Evolutionary conservation across 2,797 vertebrate species (phyloP).

Genomic region (Austrolebias charrua): DNA sequence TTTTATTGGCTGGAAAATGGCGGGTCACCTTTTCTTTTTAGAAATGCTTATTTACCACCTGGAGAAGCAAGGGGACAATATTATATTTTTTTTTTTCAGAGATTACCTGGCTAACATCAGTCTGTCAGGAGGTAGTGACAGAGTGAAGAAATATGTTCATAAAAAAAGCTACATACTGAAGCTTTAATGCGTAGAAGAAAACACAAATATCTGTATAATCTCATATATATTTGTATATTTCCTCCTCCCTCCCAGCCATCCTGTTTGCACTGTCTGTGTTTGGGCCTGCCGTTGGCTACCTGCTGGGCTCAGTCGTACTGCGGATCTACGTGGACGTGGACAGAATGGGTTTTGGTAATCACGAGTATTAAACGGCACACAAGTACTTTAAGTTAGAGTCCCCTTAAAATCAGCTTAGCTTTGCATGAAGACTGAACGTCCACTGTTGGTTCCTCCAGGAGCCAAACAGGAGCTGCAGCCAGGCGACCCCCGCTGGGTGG

Average conservation of each 20-base stretch:
- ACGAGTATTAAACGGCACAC: background rate
- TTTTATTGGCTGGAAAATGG: no score
- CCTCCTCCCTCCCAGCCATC: slow-evolving; percentile 80
- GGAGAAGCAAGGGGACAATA: no score
- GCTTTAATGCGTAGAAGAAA: no score
- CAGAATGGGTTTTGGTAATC: slow-evolving; percentile 76
- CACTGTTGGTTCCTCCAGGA: slow-evolving; percentile 47
- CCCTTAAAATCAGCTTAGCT: background rate
- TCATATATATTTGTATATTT: no score
- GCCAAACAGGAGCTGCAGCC: slow-evolving; percentile 75
- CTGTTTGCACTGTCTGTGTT: slow-evolving; percentile 92
- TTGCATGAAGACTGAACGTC: background rate
- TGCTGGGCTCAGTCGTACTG: slow-evolving; percentile 88
- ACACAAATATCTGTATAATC: no score
- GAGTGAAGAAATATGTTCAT: no score
- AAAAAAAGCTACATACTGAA: no score
- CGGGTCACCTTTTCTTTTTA: no score
- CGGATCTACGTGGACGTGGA: slow-evolving; percentile 90
- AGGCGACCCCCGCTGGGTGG: slow-evolving; percentile 92
- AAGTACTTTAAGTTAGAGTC: background rate
- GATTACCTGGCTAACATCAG: no score
- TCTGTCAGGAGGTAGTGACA: no score
- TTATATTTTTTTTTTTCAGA: no score
- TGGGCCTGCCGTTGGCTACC: slow-evolving; percentile 91
- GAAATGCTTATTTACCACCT: no score